Evolutionary conservation across 2,113 vertebrate genomes (phyloP).

Genomic region (Pangasianodon hypophthalmus): DNA sequence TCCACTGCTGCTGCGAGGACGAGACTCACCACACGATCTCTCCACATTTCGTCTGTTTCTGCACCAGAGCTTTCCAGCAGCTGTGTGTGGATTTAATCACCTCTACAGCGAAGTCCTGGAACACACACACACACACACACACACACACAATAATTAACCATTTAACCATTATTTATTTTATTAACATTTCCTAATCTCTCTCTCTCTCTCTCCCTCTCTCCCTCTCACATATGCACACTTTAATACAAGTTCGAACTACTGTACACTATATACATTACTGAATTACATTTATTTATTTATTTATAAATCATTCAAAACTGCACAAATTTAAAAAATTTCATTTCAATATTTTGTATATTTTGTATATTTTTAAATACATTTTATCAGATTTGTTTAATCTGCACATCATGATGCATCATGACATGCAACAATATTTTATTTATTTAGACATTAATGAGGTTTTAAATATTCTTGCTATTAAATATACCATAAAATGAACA

Average conservation of each 20-base stretch:
- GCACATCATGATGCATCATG: no score
- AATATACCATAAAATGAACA: no score
- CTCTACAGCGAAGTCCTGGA: slow-evolving; percentile 88
- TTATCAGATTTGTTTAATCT: neutral
- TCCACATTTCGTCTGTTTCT: slow-evolving; percentile 77
- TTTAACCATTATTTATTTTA: neutral
- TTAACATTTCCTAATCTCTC: neutral
- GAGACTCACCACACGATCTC: slow-evolving; percentile 84
- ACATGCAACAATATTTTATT: no score
- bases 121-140: slow-evolving; percentile 3
- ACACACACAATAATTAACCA: neutral
- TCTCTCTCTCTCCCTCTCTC: neutral
- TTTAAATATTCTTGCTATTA: no score
- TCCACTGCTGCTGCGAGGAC: neutral
- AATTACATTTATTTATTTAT: neutral
- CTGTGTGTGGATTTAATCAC: slow-evolving; percentile 86
- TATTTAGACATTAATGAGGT: no score
- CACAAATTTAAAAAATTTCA: no score
- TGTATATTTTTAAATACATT: neutral
- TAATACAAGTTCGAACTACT: neutral
- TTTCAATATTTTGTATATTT: no score
- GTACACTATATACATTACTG: neutral
- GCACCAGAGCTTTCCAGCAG: slow-evolving; percentile 88
- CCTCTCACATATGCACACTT: neutral
- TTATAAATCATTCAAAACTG: neutral